These are phyloP conservation scores for Chrysotoxum bicinctum DNA, from an alignment of 2,888 invertebrate genomes.

Conservation along the genomic window DNA sequence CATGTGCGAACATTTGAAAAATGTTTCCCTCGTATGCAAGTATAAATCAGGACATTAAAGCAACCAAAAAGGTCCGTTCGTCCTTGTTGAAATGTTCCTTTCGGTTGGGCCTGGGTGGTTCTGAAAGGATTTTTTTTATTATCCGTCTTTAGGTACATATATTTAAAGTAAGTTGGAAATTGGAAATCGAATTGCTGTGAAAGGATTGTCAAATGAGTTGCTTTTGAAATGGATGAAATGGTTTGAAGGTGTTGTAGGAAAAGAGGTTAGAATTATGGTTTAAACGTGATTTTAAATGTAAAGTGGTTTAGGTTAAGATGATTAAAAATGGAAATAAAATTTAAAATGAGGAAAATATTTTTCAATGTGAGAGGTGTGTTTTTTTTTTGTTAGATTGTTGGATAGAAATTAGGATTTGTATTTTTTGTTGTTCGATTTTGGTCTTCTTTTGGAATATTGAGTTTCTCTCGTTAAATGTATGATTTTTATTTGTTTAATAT, in stretches of 20 bases:
- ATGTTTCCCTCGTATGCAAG: slow-evolving; percentile 44
- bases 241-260: neutral
- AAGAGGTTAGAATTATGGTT: neutral
- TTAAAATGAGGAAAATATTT: neutral
- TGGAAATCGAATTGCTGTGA: slow-evolving; percentile 15
- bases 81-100: slow-evolving; percentile 24
- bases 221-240: slow-evolving; percentile 7
- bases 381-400: neutral
- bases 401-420: no score
- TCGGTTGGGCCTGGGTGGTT: neutral
- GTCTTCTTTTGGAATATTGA: no score
- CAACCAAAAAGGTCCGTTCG: slow-evolving; percentile 15
- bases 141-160: neutral
- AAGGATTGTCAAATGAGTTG: slow-evolving; percentile 27
- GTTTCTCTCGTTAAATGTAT: no score
- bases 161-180: slow-evolving; percentile 16
- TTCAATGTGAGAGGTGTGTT: neutral
- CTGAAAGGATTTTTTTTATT: neutral
- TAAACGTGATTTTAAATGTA: neutral
- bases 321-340: neutral
- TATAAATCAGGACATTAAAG: slow-evolving; percentile 54
- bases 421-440: no score
- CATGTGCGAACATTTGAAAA: slow-evolving; percentile 55
- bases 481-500: no score
- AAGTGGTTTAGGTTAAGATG: neutral